Conservation (phyloP, 2,113 vertebrate genomes). For the Recurvirostra avosetta region DNA sequence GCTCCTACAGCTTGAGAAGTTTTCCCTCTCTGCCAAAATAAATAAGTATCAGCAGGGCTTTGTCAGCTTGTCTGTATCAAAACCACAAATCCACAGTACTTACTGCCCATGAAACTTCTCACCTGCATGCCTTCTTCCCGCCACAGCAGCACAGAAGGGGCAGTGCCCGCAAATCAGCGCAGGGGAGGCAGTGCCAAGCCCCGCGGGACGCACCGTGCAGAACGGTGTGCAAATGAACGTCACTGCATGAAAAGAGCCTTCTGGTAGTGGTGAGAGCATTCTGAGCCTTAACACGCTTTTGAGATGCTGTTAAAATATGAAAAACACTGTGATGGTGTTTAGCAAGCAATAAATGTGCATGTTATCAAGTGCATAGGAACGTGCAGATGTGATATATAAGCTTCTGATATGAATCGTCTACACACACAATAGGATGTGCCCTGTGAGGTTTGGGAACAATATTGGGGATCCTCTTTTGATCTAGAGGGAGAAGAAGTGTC, state of each 20-base stretch:
- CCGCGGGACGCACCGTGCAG: accelerated
- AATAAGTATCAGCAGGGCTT: background rate
- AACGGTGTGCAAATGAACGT: background rate
- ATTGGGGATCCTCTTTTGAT: background rate
- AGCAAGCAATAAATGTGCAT: background rate
- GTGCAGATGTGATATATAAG: accelerated
- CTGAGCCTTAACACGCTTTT: background rate
- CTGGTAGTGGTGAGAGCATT: accelerated
- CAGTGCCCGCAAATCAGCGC: background rate
- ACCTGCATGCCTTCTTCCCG: background rate
- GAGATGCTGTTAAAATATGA: background rate
- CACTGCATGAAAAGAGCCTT: background rate
- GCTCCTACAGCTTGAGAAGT: slow-evolving; percentile 17
- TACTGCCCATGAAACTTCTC: background rate
- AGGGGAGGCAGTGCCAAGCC: background rate
- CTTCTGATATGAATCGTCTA: accelerated
- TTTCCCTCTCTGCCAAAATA: background rate
- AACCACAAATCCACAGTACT: background rate
- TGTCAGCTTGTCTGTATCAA: slow-evolving; percentile 39
- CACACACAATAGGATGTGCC: background rate
- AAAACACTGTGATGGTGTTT: background rate
- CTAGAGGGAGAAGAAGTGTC: background rate
- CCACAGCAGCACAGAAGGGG: background rate
- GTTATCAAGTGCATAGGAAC: background rate
- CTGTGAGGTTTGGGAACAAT: background rate